Evolutionary conservation across 2,888 invertebrate genomes (phyloP).

Genomic region (Timandra comae): DNA sequence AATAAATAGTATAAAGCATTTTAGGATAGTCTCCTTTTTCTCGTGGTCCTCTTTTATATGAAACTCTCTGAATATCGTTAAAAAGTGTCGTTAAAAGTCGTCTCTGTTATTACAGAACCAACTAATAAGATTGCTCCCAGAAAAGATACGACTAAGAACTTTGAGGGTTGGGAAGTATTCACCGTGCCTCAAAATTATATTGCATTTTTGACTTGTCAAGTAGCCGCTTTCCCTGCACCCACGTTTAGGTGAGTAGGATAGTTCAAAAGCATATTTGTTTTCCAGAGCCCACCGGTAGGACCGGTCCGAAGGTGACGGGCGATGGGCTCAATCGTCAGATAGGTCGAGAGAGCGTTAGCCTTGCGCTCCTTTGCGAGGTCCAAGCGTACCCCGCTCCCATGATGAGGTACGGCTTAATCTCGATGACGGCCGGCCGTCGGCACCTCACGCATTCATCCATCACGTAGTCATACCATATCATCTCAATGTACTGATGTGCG

Average conservation of each 20-base stretch:
- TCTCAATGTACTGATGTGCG: constrained; percentile 66
- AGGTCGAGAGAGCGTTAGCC: constrained; percentile 59
- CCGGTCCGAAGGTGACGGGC: constrained; percentile 80
- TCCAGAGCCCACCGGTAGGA: constrained; percentile 84
- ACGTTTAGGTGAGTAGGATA: constrained; percentile 80
- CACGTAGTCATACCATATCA: constrained; percentile 65
- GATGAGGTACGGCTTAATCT: constrained; percentile 80
- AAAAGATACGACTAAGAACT: constrained; percentile 68
- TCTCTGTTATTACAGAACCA: constrained; percentile 78
- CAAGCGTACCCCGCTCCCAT: constrained; percentile 87
- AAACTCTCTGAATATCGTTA: no score
- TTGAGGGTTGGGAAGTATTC: constrained; percentile 80
- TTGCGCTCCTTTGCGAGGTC: constrained; percentile 85
- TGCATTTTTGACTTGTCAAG: constrained; percentile 81
- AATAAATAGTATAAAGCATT: no score
- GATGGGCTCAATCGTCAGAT: constrained; percentile 78
- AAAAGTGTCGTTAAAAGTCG: constrained; percentile 27
- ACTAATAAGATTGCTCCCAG: constrained; percentile 81
- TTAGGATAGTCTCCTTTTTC: no score
- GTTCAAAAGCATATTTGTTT: constrained; percentile 48
- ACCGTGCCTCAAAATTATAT: constrained; percentile 65
- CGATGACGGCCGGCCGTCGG: constrained; percentile 50
- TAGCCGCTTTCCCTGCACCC: constrained; percentile 82
- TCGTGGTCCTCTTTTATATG: no score
- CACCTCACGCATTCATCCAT: constrained; percentile 71